Evolutionary conservation across 2,797 vertebrate genomes (phyloP), one percentile per base, ranked within the genome.

Genomic region (Melanotaenia maccullochi): DNA sequence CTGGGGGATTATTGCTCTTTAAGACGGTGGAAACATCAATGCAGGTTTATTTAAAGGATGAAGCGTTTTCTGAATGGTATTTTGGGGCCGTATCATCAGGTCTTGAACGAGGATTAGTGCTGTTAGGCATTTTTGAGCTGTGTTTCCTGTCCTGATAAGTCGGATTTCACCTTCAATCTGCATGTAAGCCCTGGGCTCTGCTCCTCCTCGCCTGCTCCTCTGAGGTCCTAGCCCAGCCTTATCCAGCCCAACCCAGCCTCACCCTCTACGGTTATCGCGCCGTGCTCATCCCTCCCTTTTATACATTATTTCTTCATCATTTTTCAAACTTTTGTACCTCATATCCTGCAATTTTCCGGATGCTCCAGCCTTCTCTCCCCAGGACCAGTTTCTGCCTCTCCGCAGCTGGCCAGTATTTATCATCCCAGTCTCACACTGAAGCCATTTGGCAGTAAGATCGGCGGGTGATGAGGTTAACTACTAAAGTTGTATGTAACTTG

Each of bases 401-500:
- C 82, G 88, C 92, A 94, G 90, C 94, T 94, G 93, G 86, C 85
- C 68, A 73, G 68, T 93, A 97, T 97, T 96, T 93, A 97, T 97
- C 96, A 96, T 95, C 94, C 81, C 86, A 70, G 91, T 91, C 91
- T 94, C 90, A 89, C 92, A 93, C 94, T 94, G 94, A 90, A 92
- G 94, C 95, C 94, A 92, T 95, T 96, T 94, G 95, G 96, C 95
- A 94, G 93, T 94, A 90, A 88, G 94, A 95, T 95, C 91, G 90
- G 92, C 84, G 95, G 96, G 96, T 97, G 94, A 93, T 61, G 87
- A 93, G 96, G 96, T 97, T 98, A 98, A 97, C 96, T 97, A 95
- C 96, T 94, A 66, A 96, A 97, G 95, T 96, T 96, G 94, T 96
- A 92, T 94, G 92, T 95, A 97, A 97, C 95, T 96, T 93, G 94